phyloP scores from a whole-genome alignment of 2,113 vertebrate species.

The Vombatus ursinus region DNA sequence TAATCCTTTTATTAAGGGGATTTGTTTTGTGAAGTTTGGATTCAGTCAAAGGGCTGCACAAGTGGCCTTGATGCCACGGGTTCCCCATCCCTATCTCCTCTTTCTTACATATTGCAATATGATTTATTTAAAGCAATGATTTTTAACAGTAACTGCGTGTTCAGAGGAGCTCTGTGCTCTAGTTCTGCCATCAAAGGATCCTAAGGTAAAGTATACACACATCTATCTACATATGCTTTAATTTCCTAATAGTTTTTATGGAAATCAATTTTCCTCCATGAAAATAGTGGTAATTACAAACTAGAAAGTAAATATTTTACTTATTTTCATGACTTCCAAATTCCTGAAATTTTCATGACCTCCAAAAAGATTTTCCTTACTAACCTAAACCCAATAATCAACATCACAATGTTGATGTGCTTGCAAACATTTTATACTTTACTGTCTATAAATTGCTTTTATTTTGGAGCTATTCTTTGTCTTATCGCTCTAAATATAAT shows the following conservation, averaged over 20 bases:
- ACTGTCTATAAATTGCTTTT: background rate
- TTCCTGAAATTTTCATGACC: background rate
- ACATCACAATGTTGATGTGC: background rate
- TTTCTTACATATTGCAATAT: no score
- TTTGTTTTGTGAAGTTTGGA: no score
- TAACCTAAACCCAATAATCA: background rate
- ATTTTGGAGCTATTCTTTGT: constrained; percentile 6
- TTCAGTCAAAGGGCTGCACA: no score
- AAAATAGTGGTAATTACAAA: constrained; percentile 16
- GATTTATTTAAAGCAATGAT: no score
- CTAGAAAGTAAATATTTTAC: background rate
- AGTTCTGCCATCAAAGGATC: background rate
- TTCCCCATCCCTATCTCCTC: no score
- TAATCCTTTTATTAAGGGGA: no score
- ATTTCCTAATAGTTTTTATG: background rate
- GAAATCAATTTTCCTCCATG: background rate
- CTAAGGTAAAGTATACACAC: background rate
- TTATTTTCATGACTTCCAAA: background rate
- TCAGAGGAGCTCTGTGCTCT: background rate
- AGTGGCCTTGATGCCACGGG: no score
- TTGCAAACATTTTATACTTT: constrained; percentile 18
- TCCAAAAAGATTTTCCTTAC: background rate
- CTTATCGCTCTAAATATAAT: background rate
- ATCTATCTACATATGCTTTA: constrained; percentile 20
- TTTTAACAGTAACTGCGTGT: background rate